Percentiles rank a stretch among this genome's conserved stretches.
These are phyloP conservation scores for Zaprionus taronus DNA, from an alignment of 1,140 invertebrate species.

Conservation along the genomic window DNA sequence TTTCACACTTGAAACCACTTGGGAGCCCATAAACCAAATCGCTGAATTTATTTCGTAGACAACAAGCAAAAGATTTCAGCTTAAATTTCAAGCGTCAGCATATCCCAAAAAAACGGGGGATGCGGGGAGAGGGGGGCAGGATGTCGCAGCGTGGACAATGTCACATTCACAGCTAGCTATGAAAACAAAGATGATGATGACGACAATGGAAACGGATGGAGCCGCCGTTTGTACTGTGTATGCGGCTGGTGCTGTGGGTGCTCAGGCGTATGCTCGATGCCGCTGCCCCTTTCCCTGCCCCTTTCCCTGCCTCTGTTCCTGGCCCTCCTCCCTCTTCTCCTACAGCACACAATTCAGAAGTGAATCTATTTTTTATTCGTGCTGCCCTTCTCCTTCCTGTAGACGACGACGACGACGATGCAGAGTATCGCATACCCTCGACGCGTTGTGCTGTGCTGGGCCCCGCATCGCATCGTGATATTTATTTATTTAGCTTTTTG, in stretches of 20 bases:
- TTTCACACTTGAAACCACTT: slow-evolving; percentile 69
- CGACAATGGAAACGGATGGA: slow-evolving; percentile 17
- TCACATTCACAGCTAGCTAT: slow-evolving; percentile 57
- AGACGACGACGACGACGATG: background rate
- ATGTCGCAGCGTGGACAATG: slow-evolving; percentile 48
- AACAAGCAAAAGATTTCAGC: slow-evolving; percentile 33
- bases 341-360: slow-evolving; percentile 19
- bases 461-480: slow-evolving; percentile 53
- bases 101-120: slow-evolving; percentile 31
- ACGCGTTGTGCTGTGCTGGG: slow-evolving; percentile 5
- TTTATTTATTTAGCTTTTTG: slow-evolving; percentile 80
- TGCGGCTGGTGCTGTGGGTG: background rate
- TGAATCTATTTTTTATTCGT: slow-evolving; percentile 73
- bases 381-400: slow-evolving; percentile 15
- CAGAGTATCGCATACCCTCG: slow-evolving; percentile 3
- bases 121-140: background rate
- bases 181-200: slow-evolving; percentile 44
- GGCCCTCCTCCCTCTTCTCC: background rate
- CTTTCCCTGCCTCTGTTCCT: background rate
- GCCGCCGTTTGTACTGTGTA: slow-evolving; percentile 2
- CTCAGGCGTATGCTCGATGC: slow-evolving; percentile 27
- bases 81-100: slow-evolving; percentile 73
- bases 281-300: background rate
- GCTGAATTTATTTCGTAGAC: slow-evolving; percentile 40
- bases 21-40: slow-evolving; percentile 46